These are phyloP conservation scores for Paramisgurnus dabryanus DNA, from an alignment of 2,113 vertebrate genomes.

Conservation along the genomic window DNA sequence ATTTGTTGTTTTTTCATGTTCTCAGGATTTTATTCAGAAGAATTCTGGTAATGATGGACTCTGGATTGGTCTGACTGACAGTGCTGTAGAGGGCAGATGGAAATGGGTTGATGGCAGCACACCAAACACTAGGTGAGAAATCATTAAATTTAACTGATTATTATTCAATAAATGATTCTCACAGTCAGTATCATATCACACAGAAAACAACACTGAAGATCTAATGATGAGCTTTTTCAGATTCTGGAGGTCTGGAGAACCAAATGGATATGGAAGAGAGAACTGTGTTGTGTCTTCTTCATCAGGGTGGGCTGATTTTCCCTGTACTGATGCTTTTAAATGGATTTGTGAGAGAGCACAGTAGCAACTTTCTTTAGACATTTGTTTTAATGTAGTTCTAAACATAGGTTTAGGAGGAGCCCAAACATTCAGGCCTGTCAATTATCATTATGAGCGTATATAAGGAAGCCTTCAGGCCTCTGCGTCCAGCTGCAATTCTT, in stretches of 20 bases:
- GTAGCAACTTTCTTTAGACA: background rate
- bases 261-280: background rate
- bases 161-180: conserved; percentile 1
- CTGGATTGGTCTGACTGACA: background rate
- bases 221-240: conserved; percentile 4
- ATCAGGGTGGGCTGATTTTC: background rate
- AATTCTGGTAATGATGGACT: background rate
- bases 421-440: too few relatives aligned
- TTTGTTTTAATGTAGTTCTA: too few relatives aligned
- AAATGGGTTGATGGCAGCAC: background rate
- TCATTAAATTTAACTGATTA: background rate
- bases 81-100: background rate
- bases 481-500: too few relatives aligned
- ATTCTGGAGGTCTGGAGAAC: background rate
- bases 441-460: too few relatives aligned
- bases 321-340: background rate
- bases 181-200: background rate
- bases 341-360: background rate
- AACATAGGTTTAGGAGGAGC: too few relatives aligned
- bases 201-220: background rate
- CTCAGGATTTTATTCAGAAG: background rate
- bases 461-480: too few relatives aligned
- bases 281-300: background rate
- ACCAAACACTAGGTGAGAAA: background rate
- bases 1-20: background rate